Base-by-base conservation (phyloP, 2,888 invertebrate species). In the Lasioglossum lativentre region DNA sequence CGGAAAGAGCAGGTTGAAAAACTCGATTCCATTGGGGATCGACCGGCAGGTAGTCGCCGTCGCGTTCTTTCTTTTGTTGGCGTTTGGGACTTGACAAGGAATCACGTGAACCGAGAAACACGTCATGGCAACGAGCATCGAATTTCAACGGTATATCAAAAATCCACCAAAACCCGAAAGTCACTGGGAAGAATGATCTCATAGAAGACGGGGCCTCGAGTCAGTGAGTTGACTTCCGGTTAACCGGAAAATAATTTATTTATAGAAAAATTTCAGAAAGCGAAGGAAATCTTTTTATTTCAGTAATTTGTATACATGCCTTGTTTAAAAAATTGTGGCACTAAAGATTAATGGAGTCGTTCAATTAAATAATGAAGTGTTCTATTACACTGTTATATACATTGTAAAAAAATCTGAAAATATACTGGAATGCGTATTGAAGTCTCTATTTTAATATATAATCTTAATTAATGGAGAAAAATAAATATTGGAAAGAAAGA, bases 31-130 rank as follows among this genome's bases (percentile, higher is more conserved):
- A 56, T 38, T 45, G 52, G 34, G 75, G 76, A 86, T 82, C 78
- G 78, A 85, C 52, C 72, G 86, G 87, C 89, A 90, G 87, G 90
- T 90, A 90, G 89, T 90, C 76, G 83, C 75, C 75, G 56, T 56
- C 12, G 68, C 80, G 68, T 83, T 85, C 75, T 78, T 78, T 70
- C 34, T 34, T 72, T 68, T 6, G 30, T 10, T 27, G 14, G 30
- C 63, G 30, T 19, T 30, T 6, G 6, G 63, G 23, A 47, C 77
- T 27, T 76, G 81, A 83, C 75, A 82, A 75, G 42, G n/a, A 12
- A 19, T 14, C 86, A 82, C 84, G 83, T 80, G 82, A 80, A 82
- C 47, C 63, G 23, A 14, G 63, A n/a, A 47, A 63, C 27, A n/a
- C n/a, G 40, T 23, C 34, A 38, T 38, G 34, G 27, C 45, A 0